A percentile compares a stretch with the other conserved stretches of the same genome.
Conservation (phyloP, 2,797 vertebrate genomes). For the Arnoldichthys spilopterus region DNA sequence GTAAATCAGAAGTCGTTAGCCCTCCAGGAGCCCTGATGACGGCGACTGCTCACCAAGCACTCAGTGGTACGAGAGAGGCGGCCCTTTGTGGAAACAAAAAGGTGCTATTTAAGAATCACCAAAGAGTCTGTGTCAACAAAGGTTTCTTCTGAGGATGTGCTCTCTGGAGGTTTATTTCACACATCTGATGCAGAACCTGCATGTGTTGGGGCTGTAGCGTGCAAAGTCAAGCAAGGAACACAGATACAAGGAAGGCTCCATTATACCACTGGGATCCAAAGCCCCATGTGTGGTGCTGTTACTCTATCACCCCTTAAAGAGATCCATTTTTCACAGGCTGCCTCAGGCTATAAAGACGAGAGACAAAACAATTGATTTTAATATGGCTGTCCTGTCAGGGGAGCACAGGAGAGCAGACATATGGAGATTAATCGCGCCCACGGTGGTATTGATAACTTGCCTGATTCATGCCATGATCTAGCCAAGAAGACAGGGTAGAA, state of each 20-base stretch:
- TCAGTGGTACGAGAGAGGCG: slow-evolving; percentile 65
- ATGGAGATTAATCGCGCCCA: slow-evolving; percentile 58
- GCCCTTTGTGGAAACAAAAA: slow-evolving; percentile 58
- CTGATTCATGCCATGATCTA: slow-evolving; percentile 50
- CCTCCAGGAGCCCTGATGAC: slow-evolving; percentile 77
- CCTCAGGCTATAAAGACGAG: slow-evolving; percentile 71
- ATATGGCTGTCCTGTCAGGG: slow-evolving; percentile 60
- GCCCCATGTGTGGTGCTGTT: slow-evolving; percentile 66
- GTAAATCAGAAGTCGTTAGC: slow-evolving; percentile 79
- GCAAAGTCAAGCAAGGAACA: background rate
- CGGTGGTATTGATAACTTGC: slow-evolving; percentile 68
- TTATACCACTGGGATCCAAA: slow-evolving; percentile 68
- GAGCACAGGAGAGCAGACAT: slow-evolving; percentile 63
- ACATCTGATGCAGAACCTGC: slow-evolving; percentile 33
- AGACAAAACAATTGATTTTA: slow-evolving; percentile 77
- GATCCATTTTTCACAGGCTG: slow-evolving; percentile 63
- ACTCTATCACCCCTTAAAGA: slow-evolving; percentile 68
- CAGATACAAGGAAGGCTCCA: slow-evolving; percentile 50
- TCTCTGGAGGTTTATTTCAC: slow-evolving; percentile 21
- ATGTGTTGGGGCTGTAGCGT: slow-evolving; percentile 28
- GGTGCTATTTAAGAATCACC: slow-evolving; percentile 49
- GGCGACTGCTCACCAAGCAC: slow-evolving; percentile 60
- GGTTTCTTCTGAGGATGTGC: slow-evolving; percentile 38
- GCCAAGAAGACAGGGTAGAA: slow-evolving; percentile 22
- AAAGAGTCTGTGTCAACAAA: slow-evolving; percentile 42